Evolutionary conservation across 2,888 invertebrate species (phyloP).

Genomic region (Limenitis camilla): DNA sequence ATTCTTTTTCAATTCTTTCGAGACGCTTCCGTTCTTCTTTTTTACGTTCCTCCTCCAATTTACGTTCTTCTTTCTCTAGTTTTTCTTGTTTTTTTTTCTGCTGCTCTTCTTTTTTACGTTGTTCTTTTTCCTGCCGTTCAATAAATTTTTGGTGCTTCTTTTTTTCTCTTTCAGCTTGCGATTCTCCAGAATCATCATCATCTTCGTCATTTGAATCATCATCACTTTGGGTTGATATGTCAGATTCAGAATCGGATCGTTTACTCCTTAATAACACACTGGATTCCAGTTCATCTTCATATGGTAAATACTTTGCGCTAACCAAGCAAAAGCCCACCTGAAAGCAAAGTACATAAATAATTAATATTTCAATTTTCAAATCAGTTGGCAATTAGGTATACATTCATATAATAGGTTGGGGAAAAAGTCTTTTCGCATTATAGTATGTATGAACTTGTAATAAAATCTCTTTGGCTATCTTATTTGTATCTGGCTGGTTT

Average conservation of each 20-base stretch:
- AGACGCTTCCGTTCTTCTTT: conserved; percentile 37
- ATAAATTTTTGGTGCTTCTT: conserved; percentile 34
- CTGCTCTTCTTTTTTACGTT: conserved; percentile 31
- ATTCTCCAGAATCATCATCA: conserved; percentile 25
- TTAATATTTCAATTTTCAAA: background rate
- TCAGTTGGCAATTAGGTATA: too few relatives aligned
- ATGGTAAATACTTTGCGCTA: conserved; percentile 62
- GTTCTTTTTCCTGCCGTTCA: conserved; percentile 37
- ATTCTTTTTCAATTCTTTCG: conserved; percentile 40
- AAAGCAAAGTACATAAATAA: conserved; percentile 25
- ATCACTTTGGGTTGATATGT: conserved; percentile 37
- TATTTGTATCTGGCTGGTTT: too few relatives aligned
- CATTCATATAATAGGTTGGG: too few relatives aligned
- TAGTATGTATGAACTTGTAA: too few relatives aligned
- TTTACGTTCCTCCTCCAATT: conserved; percentile 31
- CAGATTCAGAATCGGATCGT: conserved; percentile 41
- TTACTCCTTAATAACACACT: conserved; percentile 37
- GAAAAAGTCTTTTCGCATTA: too few relatives aligned
- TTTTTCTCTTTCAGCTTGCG: conserved; percentile 26
- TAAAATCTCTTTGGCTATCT: too few relatives aligned
- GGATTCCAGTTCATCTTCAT: conserved; percentile 37
- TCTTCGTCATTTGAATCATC: conserved; percentile 30
- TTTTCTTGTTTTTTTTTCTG: conserved; percentile 36
- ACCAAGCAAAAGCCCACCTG: conserved; percentile 56
- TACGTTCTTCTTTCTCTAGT: conserved; percentile 33